phyloP scores from a whole-genome alignment of 2,113 vertebrate genomes.

The Empidonax traillii region DNA sequence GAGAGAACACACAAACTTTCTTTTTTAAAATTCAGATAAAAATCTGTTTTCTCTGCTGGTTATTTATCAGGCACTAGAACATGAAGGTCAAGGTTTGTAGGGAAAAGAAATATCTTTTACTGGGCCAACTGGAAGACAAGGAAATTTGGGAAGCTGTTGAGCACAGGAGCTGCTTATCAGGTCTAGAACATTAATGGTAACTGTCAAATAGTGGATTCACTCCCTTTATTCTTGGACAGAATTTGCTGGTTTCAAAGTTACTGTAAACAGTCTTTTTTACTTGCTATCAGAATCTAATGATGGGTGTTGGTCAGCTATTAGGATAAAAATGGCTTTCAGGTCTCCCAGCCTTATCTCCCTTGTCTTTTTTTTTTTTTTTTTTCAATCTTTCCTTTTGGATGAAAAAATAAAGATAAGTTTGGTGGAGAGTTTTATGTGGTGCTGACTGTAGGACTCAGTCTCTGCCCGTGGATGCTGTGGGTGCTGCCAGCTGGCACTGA shows the following conservation, averaged over 20 bases:
- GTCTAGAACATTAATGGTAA: neutral
- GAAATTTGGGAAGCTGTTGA: neutral
- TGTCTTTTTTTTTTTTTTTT: neutral
- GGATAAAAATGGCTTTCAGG: neutral
- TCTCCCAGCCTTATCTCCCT: neutral
- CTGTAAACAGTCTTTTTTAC: neutral
- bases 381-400: neutral
- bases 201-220: neutral
- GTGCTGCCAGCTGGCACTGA: neutral
- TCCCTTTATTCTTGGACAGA: neutral
- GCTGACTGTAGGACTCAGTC: neutral
- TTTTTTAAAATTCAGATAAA: neutral
- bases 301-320: neutral
- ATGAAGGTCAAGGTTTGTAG: neutral
- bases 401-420: neutral
- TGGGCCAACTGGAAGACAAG: neutral
- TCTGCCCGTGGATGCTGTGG: neutral
- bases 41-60: neutral
- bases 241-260: neutral
- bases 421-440: neutral
- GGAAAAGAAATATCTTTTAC: neutral
- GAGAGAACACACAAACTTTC: neutral
- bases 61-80: neutral
- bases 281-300: neutral
- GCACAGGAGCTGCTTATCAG: neutral